Evolutionary conservation across 2,113 vertebrate species (phyloP), one percentile per base, ranked within the genome.

Genomic region (Aviceda subcristata): DNA sequence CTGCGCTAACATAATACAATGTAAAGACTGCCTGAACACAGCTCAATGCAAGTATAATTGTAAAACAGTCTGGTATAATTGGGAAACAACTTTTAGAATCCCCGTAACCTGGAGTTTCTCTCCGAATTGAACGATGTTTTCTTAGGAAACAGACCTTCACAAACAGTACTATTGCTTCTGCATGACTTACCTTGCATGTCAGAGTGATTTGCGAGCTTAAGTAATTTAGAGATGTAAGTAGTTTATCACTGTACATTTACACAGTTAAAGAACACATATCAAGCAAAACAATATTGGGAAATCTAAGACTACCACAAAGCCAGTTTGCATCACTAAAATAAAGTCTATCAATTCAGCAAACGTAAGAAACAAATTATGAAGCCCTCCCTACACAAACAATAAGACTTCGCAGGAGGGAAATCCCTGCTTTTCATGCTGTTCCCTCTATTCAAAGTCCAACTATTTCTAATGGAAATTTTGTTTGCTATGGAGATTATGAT

Each of bases 141-240:
- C 87, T 91, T 36, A 88, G 62, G 89, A 94, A 96, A 60, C 62
- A 90, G 89, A 64, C 57, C 89, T 90, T 90, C 71, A 92, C 83
- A 89, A 95, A 91, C 7, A 27, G 66, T n/a, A 36, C 89, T 34
- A 68, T 90, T 90, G 84, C 93, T 96, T 95, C 96, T 94, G 96
- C 97, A 92, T 91, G 96, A 97, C 96, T 97, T 96, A 95, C 95
- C 97, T 96, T 89, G 89, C 76, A 60, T 14, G 95, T 66, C 89
- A 87, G 66, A 73, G 73, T 23, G 38, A 77, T 82, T 62, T 66
- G 92, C 24, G 12, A 57, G 86, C 60, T 90, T 75, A 62, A 92
- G 66, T 68, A 85, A 94, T 87, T 78, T 45, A 53, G 81, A 89
- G 41, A 76, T 45, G 0, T n/a, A 87, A 94, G 62, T 41, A 76